Evolutionary conservation across 1,140 invertebrate species (phyloP).

Genomic region (Ceratina australensis): DNA sequence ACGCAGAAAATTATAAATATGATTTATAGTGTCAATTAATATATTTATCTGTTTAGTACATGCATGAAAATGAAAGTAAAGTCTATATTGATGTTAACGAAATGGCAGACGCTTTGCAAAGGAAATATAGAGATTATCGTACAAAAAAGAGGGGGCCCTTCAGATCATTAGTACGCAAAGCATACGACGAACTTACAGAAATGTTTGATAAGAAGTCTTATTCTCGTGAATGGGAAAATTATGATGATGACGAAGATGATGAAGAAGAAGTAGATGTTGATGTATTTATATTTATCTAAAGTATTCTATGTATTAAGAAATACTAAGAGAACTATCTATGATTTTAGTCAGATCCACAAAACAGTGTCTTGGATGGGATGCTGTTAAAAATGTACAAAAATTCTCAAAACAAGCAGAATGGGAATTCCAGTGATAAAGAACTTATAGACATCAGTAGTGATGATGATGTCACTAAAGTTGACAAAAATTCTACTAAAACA

Average conservation of each 20-base stretch:
- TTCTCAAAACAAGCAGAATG: slow-evolving; percentile 68
- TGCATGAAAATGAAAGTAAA: slow-evolving; percentile 86
- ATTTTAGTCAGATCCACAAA: slow-evolving; percentile 69
- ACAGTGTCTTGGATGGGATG: slow-evolving; percentile 57
- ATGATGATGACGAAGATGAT: slow-evolving; percentile 79
- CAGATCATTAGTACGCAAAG: slow-evolving; percentile 82
- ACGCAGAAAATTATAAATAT: neutral
- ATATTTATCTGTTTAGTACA: slow-evolving; percentile 79
- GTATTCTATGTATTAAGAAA: neutral
- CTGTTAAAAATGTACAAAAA: slow-evolving; percentile 73
- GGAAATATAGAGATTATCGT: slow-evolving; percentile 85
- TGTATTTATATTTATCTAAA: slow-evolving; percentile 65
- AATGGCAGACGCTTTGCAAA: slow-evolving; percentile 86
- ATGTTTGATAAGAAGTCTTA: slow-evolving; percentile 70
- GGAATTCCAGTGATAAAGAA: slow-evolving; percentile 78
- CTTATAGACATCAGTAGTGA: slow-evolving; percentile 80
- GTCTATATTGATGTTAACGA: slow-evolving; percentile 86
- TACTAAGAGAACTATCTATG: slow-evolving; percentile 7
- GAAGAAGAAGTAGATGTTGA: slow-evolving; percentile 81
- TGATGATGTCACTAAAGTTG: slow-evolving; percentile 71
- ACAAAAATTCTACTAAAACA: slow-evolving; percentile 42
- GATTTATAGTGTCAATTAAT: neutral
- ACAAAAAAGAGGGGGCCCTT: slow-evolving; percentile 85
- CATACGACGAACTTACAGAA: slow-evolving; percentile 79
- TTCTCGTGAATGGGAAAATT: slow-evolving; percentile 45